Conservation (phyloP, 1,140 invertebrate genomes). For the Rhagoletis zephyria region DNA sequence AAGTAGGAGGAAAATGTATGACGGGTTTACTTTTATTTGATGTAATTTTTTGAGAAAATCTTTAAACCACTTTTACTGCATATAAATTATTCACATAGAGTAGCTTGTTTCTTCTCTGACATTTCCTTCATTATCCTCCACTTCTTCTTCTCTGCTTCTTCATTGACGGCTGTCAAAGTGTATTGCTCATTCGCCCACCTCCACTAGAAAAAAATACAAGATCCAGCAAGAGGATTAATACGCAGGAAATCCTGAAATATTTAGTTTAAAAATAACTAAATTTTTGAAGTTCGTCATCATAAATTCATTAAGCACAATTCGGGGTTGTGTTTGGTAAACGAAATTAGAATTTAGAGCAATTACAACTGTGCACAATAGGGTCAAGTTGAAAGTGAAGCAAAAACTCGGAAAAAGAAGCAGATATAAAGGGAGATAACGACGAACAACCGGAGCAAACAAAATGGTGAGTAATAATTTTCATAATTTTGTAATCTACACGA, state of each 20-base stretch:
- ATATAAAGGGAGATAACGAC: conserved; percentile 48
- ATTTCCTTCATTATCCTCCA: background rate
- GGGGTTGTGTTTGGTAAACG: background rate
- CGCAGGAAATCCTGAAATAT: conserved; percentile 14
- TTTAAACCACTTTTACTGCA: too few relatives aligned
- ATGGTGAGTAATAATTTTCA: conserved; percentile 45
- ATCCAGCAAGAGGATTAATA: conserved; percentile 29
- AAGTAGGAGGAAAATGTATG: too few relatives aligned
- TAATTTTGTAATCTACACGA: conserved; percentile 9
- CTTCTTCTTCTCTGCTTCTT: background rate
- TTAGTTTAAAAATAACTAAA: conserved; percentile 49
- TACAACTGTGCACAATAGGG: conserved; percentile 24
- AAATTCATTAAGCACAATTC: background rate
- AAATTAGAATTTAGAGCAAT: conserved; percentile 5
- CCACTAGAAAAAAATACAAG: conserved; percentile 41
- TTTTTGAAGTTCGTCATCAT: background rate
- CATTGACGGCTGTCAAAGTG: conserved; percentile 33
- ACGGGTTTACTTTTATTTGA: too few relatives aligned
- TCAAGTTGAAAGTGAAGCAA: conserved; percentile 44
- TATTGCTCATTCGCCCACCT: conserved; percentile 48
- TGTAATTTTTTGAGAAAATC: too few relatives aligned
- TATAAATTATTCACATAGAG: background rate
- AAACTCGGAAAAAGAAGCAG: conserved; percentile 34
- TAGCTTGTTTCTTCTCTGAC: background rate
- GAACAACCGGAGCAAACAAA: conserved; percentile 30